Base-by-base conservation (phyloP, 1,140 invertebrate genomes). In the Drosophila varians region DNA sequence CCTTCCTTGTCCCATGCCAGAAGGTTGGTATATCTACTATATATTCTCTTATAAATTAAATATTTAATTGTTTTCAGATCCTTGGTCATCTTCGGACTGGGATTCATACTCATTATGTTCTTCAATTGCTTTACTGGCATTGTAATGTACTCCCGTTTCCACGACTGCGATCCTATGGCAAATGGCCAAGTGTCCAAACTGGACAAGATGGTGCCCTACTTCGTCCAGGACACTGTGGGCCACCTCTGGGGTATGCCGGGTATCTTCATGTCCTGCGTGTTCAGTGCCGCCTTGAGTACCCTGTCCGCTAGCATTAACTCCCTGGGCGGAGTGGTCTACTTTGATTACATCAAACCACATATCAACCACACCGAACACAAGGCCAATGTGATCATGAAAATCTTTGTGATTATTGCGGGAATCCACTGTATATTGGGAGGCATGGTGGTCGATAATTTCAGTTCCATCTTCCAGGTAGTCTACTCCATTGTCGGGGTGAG, bases 301-400 rank as follows among this genome's bases (percentile, higher is more conserved):
- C 94, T 95, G 92, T 95, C 94, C 0, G 94, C 94, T 7, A 94
- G 94, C 19, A 89, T 96, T 4, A 96, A 96, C 76, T 95, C 95
- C 1, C 92, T 96, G 91, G 93, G 95, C 0, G 95, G 95, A 3
- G 94, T 95, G 0, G 94, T 96, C 51, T 95, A 95, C 89, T 94
- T 96, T 77, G 95, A 96, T 86, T 93, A 96, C 74, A 93, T 96
- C 7, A 74, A 91, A 18, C 89, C 89, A 0, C 46, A 68, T 23
- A 83, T 90, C 21, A 49, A 52, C 4, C 91, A 89, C 90, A 92
- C 93, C 1, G 93, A 94, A 55, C 88, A 91, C 1, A 92, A 90
- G 52, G 93, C 94, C 1, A 94, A 94, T 68, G 90, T 93, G 12
- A 89, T 94, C 5, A 95, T 95, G 93, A 95, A 95, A 88, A 52